Conservation (phyloP, 1,140 invertebrate genomes). For the Cyclargus thomasi region DNA sequence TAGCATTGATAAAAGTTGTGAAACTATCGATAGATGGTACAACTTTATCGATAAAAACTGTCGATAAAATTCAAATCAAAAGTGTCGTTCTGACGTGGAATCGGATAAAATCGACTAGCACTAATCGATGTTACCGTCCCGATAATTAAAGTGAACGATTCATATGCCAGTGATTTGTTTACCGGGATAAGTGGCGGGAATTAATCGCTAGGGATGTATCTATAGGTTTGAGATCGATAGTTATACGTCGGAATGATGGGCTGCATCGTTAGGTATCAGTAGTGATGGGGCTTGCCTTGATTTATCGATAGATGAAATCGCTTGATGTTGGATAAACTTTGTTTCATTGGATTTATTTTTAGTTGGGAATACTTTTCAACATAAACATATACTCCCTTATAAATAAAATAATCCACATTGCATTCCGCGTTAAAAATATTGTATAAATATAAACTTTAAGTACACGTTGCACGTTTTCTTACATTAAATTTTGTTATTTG, state of each 20-base stretch:
- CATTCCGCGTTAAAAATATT: too few relatives aligned
- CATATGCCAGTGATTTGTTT: not conserved
- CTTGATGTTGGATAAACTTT: too few relatives aligned
- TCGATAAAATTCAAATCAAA: not conserved
- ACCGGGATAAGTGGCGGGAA: not conserved
- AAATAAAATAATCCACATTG: too few relatives aligned
- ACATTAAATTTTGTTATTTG: not conserved
- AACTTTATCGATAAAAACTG: not conserved
- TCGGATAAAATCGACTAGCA: constrained; percentile 2
- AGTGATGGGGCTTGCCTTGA: not conserved
- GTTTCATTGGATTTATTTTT: too few relatives aligned
- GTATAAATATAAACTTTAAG: too few relatives aligned
- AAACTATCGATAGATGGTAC: not conserved
- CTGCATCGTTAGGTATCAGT: not conserved
- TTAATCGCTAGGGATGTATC: not conserved
- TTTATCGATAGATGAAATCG: too few relatives aligned
- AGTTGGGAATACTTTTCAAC: too few relatives aligned
- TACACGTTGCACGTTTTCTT: too few relatives aligned
- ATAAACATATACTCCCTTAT: too few relatives aligned
- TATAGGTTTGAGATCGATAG: not conserved
- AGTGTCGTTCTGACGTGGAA: not conserved
- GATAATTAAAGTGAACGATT: constrained; percentile 1
- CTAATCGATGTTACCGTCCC: not conserved
- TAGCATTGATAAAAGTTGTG: not conserved
- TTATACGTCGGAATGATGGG: not conserved